Base-by-base conservation (phyloP, 2,888 invertebrate genomes). In the Notodromas monacha region DNA sequence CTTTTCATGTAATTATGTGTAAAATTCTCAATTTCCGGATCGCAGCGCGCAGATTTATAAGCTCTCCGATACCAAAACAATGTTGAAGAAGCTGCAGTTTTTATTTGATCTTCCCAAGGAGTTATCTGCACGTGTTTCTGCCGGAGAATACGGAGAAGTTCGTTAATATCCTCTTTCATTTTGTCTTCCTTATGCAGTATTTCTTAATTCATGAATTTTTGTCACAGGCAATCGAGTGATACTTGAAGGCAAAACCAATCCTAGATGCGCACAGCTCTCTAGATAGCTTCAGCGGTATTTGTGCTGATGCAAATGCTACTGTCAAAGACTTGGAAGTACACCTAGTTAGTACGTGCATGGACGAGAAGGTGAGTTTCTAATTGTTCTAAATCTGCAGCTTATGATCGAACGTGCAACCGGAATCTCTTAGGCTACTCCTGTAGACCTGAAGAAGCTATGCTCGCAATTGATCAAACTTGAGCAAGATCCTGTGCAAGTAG, bases 201-300 rank as follows among this genome's bases (percentile, higher is more conserved):
- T 32, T 4, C 29, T 16, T 12, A 33, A 33, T 41, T n/a, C n/a
- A n/a, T n/a, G n/a, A n/a, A n/a, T n/a, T n/a, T n/a, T n/a, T n/a
- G n/a, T n/a, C 40, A 15, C 38, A 64, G 55, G 74, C 76, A n/a
- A 76, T 76, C 1, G 65, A 69, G 44, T 79, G 81, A 46, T 86
- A 81, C 45, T 61, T 69, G n/a, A 74, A 77, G 43, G 81, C 86
- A 0, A 72, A 77, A 45, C 60, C 73, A 44, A 79, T 84, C 3
- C 54, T 89, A 11, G 68, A 72, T 39, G 77, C 79, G 42, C 89
- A 86, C 49, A 74, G 79, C 3, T 65, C 74, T 38, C 72, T 84
- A 54, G 77, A 84, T 1, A 81, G 84, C 1, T 84, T 89, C 45
- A 69, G 77, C 49, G 79, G 84, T 15, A 89, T 92, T 36, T 74